Percentiles rank a stretch among this genome's conserved stretches.
Conservation (phyloP, 2,888 invertebrate genomes). For the Amphipoea oculea region DNA sequence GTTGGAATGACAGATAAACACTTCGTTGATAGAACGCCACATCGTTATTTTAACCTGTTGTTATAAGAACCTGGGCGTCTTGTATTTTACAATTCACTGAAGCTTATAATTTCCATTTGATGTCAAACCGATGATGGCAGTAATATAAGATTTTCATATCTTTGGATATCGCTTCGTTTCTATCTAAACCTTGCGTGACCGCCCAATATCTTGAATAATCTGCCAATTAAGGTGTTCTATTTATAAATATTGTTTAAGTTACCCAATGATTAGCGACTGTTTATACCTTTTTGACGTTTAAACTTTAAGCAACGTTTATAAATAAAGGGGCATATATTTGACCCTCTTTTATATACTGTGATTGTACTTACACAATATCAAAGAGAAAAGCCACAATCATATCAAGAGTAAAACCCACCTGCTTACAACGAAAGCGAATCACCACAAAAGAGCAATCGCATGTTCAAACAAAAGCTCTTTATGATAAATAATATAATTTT, state of each 20-base stretch:
- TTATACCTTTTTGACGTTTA: not conserved
- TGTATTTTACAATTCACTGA: not conserved
- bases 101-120: not conserved
- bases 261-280: not conserved
- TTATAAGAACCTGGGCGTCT: not conserved
- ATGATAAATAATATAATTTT: not conserved
- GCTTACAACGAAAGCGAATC: not conserved
- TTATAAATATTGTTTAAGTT: not conserved
- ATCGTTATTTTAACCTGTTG: not conserved
- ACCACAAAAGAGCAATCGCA: not conserved
- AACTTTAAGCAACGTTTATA: too few species aligned
- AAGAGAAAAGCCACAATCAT: conserved; percentile 2
- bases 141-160: not conserved
- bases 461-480: conserved; percentile 4
- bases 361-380: not conserved
- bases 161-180: not conserved
- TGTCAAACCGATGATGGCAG: not conserved
- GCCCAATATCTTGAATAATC: not conserved
- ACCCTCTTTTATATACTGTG: not conserved
- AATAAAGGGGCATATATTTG: not conserved
- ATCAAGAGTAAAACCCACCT: not conserved
- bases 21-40: not conserved
- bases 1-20: conserved; percentile 1
- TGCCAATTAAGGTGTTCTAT: not conserved
- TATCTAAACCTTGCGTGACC: not conserved